phyloP scores from a whole-genome alignment of 2,113 vertebrate species.

The Hyaena hyaena region DNA sequence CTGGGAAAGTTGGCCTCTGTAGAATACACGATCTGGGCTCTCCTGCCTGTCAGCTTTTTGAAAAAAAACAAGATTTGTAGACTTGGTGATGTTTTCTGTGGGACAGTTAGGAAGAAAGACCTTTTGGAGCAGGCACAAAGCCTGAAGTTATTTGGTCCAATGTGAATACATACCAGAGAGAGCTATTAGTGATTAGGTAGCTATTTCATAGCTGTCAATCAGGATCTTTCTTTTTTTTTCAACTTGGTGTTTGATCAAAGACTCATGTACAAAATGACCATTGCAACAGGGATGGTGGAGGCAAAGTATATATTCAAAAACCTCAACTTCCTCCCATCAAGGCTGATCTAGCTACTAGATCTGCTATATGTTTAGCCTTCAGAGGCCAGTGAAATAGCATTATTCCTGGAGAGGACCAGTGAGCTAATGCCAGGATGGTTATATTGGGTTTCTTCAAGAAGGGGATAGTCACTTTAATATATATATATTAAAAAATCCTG shows the following conservation, averaged over 20 bases:
- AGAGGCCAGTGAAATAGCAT: background rate
- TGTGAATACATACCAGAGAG: background rate
- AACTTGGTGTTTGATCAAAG: background rate
- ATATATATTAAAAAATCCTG: background rate
- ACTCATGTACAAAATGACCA: background rate
- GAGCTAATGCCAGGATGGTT: background rate
- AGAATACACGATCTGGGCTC: background rate
- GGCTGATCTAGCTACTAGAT: background rate
- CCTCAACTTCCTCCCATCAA: background rate
- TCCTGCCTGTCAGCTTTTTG: background rate
- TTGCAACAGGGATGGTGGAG: background rate
- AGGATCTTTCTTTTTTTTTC: background rate
- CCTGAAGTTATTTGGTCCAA: background rate
- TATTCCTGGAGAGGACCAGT: background rate
- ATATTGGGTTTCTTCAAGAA: background rate
- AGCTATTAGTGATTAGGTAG: background rate
- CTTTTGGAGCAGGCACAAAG: background rate
- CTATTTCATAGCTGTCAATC: background rate
- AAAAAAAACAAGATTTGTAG: background rate
- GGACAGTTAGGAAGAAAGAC: background rate
- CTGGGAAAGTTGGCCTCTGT: background rate
- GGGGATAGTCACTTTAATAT: background rate
- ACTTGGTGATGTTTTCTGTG: background rate
- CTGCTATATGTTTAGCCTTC: background rate
- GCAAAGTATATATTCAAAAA: background rate